Evolutionary conservation across 2,888 invertebrate species (phyloP).

Genomic region (Carterocephalus palaemon): DNA sequence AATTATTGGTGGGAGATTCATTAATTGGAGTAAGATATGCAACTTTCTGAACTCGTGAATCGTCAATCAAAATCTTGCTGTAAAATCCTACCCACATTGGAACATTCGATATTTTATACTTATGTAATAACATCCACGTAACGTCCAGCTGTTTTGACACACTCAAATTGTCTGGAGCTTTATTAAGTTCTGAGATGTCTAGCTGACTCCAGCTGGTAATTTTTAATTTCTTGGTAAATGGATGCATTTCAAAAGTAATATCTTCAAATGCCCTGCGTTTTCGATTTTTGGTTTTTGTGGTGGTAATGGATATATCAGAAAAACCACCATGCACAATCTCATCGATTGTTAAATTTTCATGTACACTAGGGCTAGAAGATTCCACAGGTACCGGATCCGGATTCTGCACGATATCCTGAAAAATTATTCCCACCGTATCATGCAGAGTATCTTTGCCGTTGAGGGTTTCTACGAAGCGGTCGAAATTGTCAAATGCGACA

Average conservation of each 20-base stretch:
- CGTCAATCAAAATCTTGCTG: constrained; percentile 34
- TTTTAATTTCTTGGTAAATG: constrained; percentile 34
- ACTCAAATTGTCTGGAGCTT: constrained; percentile 29
- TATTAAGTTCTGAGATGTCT: constrained; percentile 29
- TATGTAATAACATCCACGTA: constrained; percentile 30
- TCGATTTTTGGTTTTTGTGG: constrained; percentile 28
- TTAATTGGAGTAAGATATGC: constrained; percentile 42
- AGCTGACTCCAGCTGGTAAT: constrained; percentile 29
- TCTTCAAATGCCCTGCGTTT: constrained; percentile 35
- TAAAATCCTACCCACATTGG: constrained; percentile 42
- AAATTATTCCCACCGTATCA: constrained; percentile 71
- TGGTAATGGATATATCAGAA: constrained; percentile 23
- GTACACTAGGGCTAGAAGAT: constrained; percentile 23
- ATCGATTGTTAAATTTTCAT: constrained; percentile 23
- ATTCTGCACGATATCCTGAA: constrained; percentile 22
- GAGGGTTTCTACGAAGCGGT: constrained; percentile 28
- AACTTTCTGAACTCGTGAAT: constrained; percentile 35
- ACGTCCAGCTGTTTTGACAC: constrained; percentile 26
- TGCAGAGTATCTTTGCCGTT: constrained; percentile 43
- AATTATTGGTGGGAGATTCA: constrained; percentile 38
- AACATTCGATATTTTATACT: constrained; percentile 25
- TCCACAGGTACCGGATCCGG: constrained; percentile 21
- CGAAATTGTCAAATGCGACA: constrained; percentile 32
- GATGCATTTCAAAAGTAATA: constrained; percentile 26
- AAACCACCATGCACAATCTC: constrained; percentile 24